Evolutionary conservation across 1,140 invertebrate genomes (phyloP).

Genomic region (Periplaneta americana): DNA sequence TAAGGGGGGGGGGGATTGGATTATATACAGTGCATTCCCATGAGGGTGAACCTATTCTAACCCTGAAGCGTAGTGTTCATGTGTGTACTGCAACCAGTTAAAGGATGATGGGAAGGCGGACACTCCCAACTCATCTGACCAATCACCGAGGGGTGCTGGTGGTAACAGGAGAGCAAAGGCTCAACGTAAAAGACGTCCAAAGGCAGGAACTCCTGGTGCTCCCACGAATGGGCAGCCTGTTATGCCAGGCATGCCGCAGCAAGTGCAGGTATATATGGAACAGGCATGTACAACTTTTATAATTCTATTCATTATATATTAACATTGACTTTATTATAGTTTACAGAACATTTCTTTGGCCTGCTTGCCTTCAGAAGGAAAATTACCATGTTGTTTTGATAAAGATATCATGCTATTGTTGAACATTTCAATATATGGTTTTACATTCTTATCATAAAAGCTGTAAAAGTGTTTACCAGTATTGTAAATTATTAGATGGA

Average conservation of each 20-base stretch:
- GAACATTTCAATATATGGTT: too few species aligned
- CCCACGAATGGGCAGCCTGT: slow-evolving; percentile 14
- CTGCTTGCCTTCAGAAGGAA: too few species aligned
- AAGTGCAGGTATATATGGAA: slow-evolving; percentile 13
- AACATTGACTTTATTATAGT: too few species aligned
- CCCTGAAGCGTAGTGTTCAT: slow-evolving; percentile 30
- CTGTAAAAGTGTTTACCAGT: too few species aligned
- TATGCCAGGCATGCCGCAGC: slow-evolving; percentile 14
- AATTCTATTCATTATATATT: background rate
- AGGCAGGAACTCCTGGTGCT: slow-evolving; percentile 16
- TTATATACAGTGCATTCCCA: background rate
- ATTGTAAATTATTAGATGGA: too few species aligned
- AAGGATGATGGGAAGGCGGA: slow-evolving; percentile 51
- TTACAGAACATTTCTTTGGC: too few species aligned
- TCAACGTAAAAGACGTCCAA: slow-evolving; percentile 22
- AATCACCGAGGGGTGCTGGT: slow-evolving; percentile 41
- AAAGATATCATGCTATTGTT: too few species aligned
- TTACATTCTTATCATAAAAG: too few species aligned
- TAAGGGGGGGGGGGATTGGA: background rate
- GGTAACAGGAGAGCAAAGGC: slow-evolving; percentile 20
- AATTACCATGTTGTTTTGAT: too few species aligned
- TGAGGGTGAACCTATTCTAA: background rate
- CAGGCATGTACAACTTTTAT: background rate
- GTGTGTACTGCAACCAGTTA: slow-evolving; percentile 36
- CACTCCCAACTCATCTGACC: slow-evolving; percentile 49